Percentiles rank a stretch among this genome's conserved stretches.
phyloP scores from a whole-genome alignment of 2,888 invertebrate genomes.

The Nephrotoma flavescens region DNA sequence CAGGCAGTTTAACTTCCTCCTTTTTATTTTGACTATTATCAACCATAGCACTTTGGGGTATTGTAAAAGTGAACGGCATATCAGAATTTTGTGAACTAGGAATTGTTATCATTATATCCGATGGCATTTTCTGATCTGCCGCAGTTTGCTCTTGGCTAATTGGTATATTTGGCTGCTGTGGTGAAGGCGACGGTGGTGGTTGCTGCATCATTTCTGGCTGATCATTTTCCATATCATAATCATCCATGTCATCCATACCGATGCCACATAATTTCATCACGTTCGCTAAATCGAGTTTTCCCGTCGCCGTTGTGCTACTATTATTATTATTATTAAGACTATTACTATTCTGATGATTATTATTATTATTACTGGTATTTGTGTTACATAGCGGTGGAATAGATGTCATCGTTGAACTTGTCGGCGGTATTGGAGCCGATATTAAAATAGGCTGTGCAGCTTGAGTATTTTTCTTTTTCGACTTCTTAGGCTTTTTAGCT shows the following conservation, averaged over 20 bases:
- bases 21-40: conserved; percentile 10
- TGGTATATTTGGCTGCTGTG: conserved; percentile 9
- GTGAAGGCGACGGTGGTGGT: conserved; percentile 6
- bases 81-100: conserved; percentile 26
- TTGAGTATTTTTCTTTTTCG: conserved; percentile 11
- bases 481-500: conserved; percentile 4
- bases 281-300: conserved; percentile 51
- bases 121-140: conserved; percentile 4
- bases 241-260: conserved; percentile 54
- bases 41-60: conserved; percentile 20
- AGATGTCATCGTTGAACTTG: background rate
- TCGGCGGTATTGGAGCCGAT: background rate
- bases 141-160: conserved; percentile 8
- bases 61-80: conserved; percentile 30
- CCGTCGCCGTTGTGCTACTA: conserved; percentile 17
- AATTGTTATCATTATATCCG: conserved; percentile 31
- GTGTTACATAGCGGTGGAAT: background rate
- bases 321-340: conserved; percentile 2
- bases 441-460: conserved; percentile 8
- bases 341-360: background rate
- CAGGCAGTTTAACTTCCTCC: background rate
- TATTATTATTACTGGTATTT: background rate
- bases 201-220: conserved; percentile 8
- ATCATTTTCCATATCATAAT: conserved; percentile 23
- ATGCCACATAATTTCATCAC: conserved; percentile 58